Percentiles rank a stretch among this genome's conserved stretches.
phyloP scores from a whole-genome alignment of 2,888 invertebrate species.

The Watsonalla cultraria region DNA sequence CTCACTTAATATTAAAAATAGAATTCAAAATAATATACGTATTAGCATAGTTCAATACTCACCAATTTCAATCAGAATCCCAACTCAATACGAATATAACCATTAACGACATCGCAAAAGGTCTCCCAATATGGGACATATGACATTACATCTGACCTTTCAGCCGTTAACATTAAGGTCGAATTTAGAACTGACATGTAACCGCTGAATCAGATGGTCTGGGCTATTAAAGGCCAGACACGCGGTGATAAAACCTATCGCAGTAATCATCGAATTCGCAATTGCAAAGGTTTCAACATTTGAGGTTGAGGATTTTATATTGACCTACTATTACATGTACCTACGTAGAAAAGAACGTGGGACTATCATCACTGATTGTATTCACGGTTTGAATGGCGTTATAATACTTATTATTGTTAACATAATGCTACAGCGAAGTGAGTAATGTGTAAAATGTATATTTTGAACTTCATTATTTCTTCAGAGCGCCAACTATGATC shows the following conservation, averaged over 20 bases:
- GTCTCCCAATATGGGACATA: not conserved
- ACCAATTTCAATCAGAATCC: not conserved
- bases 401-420: too few species aligned
- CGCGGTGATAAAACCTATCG: not conserved
- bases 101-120: not conserved
- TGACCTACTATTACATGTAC: too few species aligned
- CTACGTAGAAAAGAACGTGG: too few species aligned
- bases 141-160: not conserved
- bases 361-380: too few species aligned
- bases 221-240: not conserved
- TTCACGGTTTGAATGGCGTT: too few species aligned
- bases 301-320: not conserved
- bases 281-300: not conserved
- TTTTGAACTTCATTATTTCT: too few species aligned
- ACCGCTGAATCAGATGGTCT: not conserved
- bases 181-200: not conserved
- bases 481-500: too few species aligned
- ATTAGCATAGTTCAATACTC: too few species aligned
- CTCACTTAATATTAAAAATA: too few species aligned
- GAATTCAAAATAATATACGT: too few species aligned
- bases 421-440: too few species aligned
- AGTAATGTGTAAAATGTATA: too few species aligned
- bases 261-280: not conserved
- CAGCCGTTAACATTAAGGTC: not conserved
- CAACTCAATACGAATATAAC: not conserved